Percentiles rank a stretch among this genome's conserved stretches.
phyloP scores from a whole-genome alignment of 2,797 vertebrate species.

The Enteromius unitaeniatus region DNA sequence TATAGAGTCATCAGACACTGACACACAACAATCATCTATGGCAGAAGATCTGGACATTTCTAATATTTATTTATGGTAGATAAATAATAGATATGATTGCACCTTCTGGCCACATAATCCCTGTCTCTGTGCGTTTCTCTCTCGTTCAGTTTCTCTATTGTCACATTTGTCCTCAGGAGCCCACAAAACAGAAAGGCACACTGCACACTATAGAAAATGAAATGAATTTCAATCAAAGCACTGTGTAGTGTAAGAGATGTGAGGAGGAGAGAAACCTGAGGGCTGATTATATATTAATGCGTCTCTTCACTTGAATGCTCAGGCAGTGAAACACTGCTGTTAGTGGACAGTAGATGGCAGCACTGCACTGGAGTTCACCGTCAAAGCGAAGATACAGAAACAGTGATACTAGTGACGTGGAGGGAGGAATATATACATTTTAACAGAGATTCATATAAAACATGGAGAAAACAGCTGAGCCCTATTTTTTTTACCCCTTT shows the following conservation, averaged over 20 bases:
- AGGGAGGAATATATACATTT: neutral
- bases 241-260: slow-evolving; percentile 36
- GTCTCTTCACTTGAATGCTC: slow-evolving; percentile 47
- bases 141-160: neutral
- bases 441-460: neutral
- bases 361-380: neutral
- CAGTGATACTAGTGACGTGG: neutral
- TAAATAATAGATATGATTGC: slow-evolving; percentile 56
- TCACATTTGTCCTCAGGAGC: slow-evolving; percentile 25
- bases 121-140: neutral
- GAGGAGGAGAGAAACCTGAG: slow-evolving; percentile 41
- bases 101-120: slow-evolving; percentile 26
- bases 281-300: slow-evolving; percentile 58
- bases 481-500: neutral
- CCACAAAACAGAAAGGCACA: slow-evolving; percentile 51
- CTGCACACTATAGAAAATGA: slow-evolving; percentile 19
- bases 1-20: slow-evolving; percentile 26
- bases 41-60: slow-evolving; percentile 33
- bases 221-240: slow-evolving; percentile 36
- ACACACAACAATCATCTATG: neutral
- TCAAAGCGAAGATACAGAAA: too few species aligned
- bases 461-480: too few species aligned
- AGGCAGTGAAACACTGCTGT: neutral
- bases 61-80: slow-evolving; percentile 51
- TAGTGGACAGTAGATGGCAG: slow-evolving; percentile 29